phyloP scores from a whole-genome alignment of 1,140 invertebrate species.

The Drosophila carrolli region DNA sequence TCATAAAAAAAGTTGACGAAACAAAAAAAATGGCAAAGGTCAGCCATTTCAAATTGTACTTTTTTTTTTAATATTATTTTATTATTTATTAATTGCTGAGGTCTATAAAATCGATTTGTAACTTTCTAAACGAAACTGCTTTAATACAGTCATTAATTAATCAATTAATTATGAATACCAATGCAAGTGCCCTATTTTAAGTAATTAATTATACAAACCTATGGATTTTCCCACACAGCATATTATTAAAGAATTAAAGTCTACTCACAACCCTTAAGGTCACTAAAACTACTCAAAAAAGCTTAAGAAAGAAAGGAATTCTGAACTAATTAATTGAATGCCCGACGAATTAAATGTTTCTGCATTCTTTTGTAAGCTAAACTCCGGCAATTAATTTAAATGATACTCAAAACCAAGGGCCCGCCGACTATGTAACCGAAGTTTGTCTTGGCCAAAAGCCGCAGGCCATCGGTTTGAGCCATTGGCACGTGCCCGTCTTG shows the following conservation, averaged over 20 bases:
- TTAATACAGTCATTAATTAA: too few relatives aligned
- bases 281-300: neutral
- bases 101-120: too few relatives aligned
- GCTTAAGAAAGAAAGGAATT: neutral
- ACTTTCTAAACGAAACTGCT: too few relatives aligned
- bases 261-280: neutral
- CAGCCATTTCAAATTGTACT: too few relatives aligned
- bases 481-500: constrained; percentile 30
- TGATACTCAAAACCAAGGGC: constrained; percentile 28
- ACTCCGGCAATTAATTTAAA: constrained; percentile 51
- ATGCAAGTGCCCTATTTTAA: too few relatives aligned
- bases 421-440: constrained; percentile 7
- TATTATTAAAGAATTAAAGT: neutral
- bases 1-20: too few relatives aligned
- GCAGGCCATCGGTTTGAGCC: constrained; percentile 19
- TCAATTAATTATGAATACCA: too few relatives aligned
- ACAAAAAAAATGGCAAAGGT: too few relatives aligned
- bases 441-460: constrained; percentile 31
- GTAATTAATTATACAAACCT: neutral
- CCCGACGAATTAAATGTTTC: constrained; percentile 26
- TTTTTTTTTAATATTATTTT: too few relatives aligned
- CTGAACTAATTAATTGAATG: constrained; percentile 18
- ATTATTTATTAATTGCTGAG: too few relatives aligned
- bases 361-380: constrained; percentile 7
- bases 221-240: neutral